Base-by-base conservation (phyloP, 2,113 vertebrate genomes). In the Lagopus leucura region DNA sequence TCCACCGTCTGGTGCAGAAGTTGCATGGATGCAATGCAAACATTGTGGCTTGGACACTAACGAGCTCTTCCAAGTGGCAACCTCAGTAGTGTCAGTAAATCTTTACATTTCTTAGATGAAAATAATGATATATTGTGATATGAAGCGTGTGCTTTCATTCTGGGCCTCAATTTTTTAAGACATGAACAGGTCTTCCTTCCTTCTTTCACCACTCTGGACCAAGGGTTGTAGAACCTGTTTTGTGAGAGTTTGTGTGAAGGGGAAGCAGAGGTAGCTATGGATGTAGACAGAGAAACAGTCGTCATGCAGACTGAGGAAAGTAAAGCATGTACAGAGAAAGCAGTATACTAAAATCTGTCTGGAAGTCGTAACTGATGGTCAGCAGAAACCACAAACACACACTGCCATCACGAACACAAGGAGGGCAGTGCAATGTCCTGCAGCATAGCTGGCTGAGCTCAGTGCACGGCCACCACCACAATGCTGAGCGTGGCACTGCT, bases 371-470 rank as follows among this genome's bases (percentile, higher is more conserved):
- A 13, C 25, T 13, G 47, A 42, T 8, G 77, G 27, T 42, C 47
- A 36, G 17, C 3, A 30, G 42, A 50, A 64, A 34, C 18, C 47
- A 74, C n/a, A 55, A 40, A 38, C n/a, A 17, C 60, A 3, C 60
- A 2, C 36, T 7, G 21, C 21, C 30, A 19, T 13, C 10, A 6
- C 2, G 28, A 30, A 8, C 5, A 20, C 24, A 3, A 8, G 27
- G 42, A 28, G 48, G 30, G 13, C 47, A 10, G 1, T 0, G 16
- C 20, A 8, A 28, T 0, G 11, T 10, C n/a, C 57, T 11, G 36
- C 1, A 21, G 63, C 36, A 9, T 6, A 1, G 13, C 18, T 2
- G 57, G 38, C 25, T 13, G 3, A 30, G 47, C 1, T 34, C 42
- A 5, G 52, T 1, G 0, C 69, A 1, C 11, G 19, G 61, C 52